Evolutionary conservation across 2,113 vertebrate genomes (phyloP), one percentile per base, ranked within the genome.

Genomic region (Numida meleagris): DNA sequence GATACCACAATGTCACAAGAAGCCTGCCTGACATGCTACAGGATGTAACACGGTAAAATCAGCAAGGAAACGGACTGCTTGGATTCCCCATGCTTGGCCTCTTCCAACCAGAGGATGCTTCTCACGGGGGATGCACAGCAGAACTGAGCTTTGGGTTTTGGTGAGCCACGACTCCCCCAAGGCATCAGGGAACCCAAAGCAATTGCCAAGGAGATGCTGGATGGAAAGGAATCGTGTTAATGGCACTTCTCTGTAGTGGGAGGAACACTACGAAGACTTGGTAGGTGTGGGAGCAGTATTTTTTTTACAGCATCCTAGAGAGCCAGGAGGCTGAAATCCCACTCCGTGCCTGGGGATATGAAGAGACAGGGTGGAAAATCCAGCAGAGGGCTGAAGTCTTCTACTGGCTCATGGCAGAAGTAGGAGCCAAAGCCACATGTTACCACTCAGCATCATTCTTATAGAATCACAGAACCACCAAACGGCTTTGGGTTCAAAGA

Each of bases 1-100:
- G 62, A n/a, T 36, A 70, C 24, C 23, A 14, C 3, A 0, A 9
- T 21, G 40, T 43, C 71, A 27, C 1, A 0, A 2, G 3, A 48
- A 66, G 51, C 17, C 9, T 25, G 40, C 3, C 72, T 65, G 55
- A 40, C 25, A 36, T 25, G 58, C n/a, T 5, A 40, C 13, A 34
- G 25, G 27, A 11, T 29, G 12, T 10, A 34, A 51, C 10, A 29
- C 17, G 36, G n/a, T 33, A 34, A 79, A 79, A 48, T 1, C 16
- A 29, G 36, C 9, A 27, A 36, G 33, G 13, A 81, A 85, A 88
- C 25, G 10, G 25, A 33, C 25, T 11, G 36, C 14, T 70, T 12
- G 20, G 9, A 62, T 38, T 27, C 11, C 14, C 12, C 51, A 6
- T 21, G 18, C 50, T 51, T 14, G 8, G 18, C 25, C 15, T 4